phyloP scores from a whole-genome alignment of 2,797 vertebrate species.

The Helarctos malayanus region DNA sequence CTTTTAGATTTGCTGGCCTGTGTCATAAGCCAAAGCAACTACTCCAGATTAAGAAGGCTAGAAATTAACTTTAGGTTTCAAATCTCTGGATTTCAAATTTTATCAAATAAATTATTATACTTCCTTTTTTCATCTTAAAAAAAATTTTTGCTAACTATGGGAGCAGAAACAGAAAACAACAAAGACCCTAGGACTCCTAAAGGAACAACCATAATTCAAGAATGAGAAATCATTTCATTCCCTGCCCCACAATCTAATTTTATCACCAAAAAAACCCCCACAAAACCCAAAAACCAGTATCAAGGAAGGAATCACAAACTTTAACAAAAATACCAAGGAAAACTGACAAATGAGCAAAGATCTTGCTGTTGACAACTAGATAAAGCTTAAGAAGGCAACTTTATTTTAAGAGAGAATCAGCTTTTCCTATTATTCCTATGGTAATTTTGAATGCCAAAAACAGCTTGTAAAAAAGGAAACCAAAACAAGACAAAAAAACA shows the following conservation, averaged over 20 bases:
- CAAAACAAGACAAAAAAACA: neutral
- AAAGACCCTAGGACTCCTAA: constrained; percentile 13
- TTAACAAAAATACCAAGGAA: constrained; percentile 58
- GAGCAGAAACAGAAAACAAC: constrained; percentile 32
- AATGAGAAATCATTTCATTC: constrained; percentile 29
- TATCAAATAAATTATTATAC: constrained; percentile 65
- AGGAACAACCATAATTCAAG: constrained; percentile 48
- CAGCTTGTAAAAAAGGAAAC: neutral
- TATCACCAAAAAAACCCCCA: neutral
- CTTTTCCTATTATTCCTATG: constrained; percentile 33
- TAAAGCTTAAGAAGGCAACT: constrained; percentile 44
- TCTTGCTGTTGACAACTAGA: constrained; percentile 2
- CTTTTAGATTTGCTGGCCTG: constrained; percentile 45
- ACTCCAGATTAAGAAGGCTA: constrained; percentile 55
- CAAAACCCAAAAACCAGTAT: neutral
- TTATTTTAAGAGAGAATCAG: constrained; percentile 24
- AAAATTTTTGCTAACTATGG: neutral
- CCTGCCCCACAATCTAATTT: neutral
- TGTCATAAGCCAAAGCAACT: constrained; percentile 66
- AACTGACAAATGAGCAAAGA: constrained; percentile 39
- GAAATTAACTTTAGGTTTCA: constrained; percentile 62
- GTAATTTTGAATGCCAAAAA: neutral
- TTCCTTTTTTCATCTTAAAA: constrained; percentile 46
- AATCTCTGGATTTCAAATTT: constrained; percentile 60
- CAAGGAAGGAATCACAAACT: constrained; percentile 55